Conservation (phyloP, 2,113 vertebrate genomes). For the Rhineura floridana region DNA sequence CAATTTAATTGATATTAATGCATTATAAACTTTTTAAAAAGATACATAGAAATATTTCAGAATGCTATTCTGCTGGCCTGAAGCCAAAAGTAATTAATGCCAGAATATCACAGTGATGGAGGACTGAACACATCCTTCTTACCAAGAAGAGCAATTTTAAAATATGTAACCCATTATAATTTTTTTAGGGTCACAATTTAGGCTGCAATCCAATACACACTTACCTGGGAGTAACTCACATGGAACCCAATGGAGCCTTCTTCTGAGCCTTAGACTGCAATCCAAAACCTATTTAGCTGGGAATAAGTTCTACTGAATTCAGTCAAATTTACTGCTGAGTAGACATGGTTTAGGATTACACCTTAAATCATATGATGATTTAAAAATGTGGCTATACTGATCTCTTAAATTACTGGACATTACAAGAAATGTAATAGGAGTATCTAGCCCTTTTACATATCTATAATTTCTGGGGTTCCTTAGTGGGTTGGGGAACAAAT, state of each 20-base stretch:
- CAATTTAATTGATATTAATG: background rate
- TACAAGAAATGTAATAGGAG: background rate
- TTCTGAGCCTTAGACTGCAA: background rate
- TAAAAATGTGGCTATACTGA: background rate
- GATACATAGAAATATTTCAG: background rate
- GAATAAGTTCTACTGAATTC: too few species aligned
- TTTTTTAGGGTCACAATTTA: background rate
- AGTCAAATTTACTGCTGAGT: too few species aligned
- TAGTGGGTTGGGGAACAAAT: background rate
- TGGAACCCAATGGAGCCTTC: too few species aligned
- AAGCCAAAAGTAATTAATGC: background rate
- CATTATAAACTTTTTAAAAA: background rate
- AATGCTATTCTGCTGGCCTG: background rate
- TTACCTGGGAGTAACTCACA: too few species aligned
- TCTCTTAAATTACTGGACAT: background rate
- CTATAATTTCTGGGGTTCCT: background rate
- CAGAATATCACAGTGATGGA: too few species aligned
- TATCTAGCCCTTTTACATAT: background rate
- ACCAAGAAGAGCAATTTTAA: background rate
- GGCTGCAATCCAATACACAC: too few species aligned
- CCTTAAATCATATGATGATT: too few species aligned
- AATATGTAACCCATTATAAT: background rate
- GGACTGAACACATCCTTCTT: background rate
- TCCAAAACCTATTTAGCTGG: too few species aligned
- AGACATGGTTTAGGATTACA: too few species aligned